Percentiles rank a stretch among this genome's conserved stretches.
These are phyloP conservation scores for Hemistola chrysoprasaria DNA, from an alignment of 2,888 invertebrate species.

Conservation along the genomic window DNA sequence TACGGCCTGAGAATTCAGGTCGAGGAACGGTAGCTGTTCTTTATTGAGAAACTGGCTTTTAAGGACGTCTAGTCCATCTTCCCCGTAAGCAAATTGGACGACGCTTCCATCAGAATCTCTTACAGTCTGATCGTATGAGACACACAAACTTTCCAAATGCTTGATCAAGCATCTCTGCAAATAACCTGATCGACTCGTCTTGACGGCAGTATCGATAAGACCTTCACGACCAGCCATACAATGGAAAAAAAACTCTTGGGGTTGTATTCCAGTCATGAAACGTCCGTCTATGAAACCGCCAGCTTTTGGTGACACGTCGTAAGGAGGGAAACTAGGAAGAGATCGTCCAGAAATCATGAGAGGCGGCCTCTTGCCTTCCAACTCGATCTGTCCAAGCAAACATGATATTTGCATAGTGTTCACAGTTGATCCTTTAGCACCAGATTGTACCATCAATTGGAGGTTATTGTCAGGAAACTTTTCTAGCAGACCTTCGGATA, in stretches of 20 bases:
- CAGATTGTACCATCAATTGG: constrained; percentile 99
- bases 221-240: constrained; percentile 99
- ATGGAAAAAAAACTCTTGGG: constrained; percentile 99
- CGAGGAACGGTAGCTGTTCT: constrained; percentile 90
- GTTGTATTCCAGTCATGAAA: constrained; percentile 99
- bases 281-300: constrained; percentile 98
- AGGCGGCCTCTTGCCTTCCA: constrained; percentile 98
- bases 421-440: constrained; percentile 99
- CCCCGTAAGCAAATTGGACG: constrained; percentile 96
- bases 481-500: constrained; percentile 91
- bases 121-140: constrained; percentile 97
- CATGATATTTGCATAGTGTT: constrained; percentile 99
- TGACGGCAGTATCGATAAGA: constrained; percentile 99
- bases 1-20: constrained; percentile 89
- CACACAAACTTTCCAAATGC: constrained; percentile 97
- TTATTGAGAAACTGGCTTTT: constrained; percentile 92
- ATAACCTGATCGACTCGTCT: constrained; percentile 99
- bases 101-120: constrained; percentile 96
- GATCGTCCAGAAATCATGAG: constrained; percentile 96
- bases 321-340: constrained; percentile 95
- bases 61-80: constrained; percentile 95
- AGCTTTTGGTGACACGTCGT: constrained; percentile 93
- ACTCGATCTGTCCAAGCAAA: constrained; percentile 97
- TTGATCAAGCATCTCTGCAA: constrained; percentile 98
- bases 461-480: constrained; percentile 97